phyloP scores from a whole-genome alignment of 2,888 invertebrate genomes.

The Trissonchulus latispiculum region DNA sequence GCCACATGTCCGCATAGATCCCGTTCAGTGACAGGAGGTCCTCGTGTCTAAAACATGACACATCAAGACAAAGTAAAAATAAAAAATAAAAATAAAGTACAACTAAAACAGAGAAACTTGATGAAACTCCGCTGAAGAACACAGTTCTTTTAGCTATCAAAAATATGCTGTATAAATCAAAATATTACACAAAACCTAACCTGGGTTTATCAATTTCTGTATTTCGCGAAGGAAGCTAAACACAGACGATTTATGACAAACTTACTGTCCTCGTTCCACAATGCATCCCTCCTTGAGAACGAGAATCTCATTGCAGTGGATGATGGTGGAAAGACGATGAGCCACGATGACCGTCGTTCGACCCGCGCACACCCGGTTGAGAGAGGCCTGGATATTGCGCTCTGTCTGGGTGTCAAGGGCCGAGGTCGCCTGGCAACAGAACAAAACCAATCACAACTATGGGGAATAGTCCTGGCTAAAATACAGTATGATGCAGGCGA shows the following conservation, averaged over 20 bases:
- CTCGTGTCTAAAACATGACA: constrained; percentile 57
- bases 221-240: too few relatives aligned
- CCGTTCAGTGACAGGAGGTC: constrained; percentile 60
- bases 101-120: background rate
- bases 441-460: too few relatives aligned
- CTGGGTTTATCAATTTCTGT: too few relatives aligned
- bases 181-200: too few relatives aligned
- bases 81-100: background rate
- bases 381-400: constrained; percentile 69
- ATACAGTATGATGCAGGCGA: too few relatives aligned
- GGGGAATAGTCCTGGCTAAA: too few relatives aligned
- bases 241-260: too few relatives aligned
- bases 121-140: background rate
- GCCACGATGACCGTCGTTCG: constrained; percentile 88
- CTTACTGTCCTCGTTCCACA: constrained; percentile 72
- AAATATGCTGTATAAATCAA: too few relatives aligned
- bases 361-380: constrained; percentile 66
- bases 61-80: background rate
- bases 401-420: constrained; percentile 92
- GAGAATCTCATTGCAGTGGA: constrained; percentile 85
- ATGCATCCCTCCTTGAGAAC: constrained; percentile 84
- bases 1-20: constrained; percentile 84
- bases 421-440: constrained; percentile 52
- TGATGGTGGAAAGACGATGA: constrained; percentile 79
- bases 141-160: too few relatives aligned